Evolutionary conservation across 2,888 invertebrate genomes (phyloP).

Genomic region (Entomobrya proxima): DNA sequence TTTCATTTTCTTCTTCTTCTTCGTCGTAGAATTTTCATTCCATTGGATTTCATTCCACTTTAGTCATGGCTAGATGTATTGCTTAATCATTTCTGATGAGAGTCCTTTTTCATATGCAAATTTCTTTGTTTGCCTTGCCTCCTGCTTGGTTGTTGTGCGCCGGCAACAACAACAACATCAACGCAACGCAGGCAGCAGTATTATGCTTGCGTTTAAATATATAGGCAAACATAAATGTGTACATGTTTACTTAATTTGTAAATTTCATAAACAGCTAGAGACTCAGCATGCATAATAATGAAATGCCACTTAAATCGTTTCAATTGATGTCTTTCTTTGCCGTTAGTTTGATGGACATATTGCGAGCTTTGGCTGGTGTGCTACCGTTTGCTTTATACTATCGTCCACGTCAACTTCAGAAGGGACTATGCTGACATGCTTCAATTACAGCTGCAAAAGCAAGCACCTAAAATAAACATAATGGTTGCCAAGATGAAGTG

Average conservation of each 20-base stretch:
- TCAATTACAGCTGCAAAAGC: not conserved
- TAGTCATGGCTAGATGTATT: conserved; percentile 24
- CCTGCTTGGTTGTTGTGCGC: not conserved
- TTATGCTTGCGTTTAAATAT: not conserved
- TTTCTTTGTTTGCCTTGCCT: conserved; percentile 35
- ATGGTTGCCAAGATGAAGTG: not conserved
- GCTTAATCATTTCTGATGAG: conserved; percentile 42
- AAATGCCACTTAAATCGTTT: not conserved
- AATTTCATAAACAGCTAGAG: not conserved
- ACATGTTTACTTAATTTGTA: not conserved
- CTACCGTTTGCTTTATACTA: not conserved
- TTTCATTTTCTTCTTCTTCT: not conserved
- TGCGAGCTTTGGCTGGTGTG: not conserved
- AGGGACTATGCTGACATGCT: not conserved
- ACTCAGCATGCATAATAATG: not conserved
- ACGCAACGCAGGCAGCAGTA: not conserved
- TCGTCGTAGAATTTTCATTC: not conserved
- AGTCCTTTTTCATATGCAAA: conserved; percentile 56
- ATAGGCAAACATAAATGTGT: not conserved
- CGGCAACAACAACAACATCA: not conserved
- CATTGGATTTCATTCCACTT: conserved; percentile 8
- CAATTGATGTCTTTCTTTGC: conserved; percentile 3
- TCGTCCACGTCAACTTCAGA: not conserved
- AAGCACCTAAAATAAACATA: not conserved
- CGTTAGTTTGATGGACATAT: not conserved